Percentiles rank a stretch among this genome's conserved stretches.
These are phyloP conservation scores for Cantharis rustica DNA, from an alignment of 2,888 invertebrate species.

Conservation along the genomic window DNA sequence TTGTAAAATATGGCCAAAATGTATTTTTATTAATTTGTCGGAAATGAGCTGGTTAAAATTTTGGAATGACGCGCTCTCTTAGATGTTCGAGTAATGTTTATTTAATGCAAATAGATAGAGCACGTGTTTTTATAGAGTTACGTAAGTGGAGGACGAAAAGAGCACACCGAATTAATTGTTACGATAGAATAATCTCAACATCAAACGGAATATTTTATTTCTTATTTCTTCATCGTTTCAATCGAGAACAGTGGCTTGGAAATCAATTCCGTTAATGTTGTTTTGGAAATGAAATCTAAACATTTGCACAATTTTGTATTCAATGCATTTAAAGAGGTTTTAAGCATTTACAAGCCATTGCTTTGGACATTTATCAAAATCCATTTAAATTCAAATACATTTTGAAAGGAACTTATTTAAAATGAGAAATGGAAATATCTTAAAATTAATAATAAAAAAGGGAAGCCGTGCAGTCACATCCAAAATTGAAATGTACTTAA, in stretches of 20 bases:
- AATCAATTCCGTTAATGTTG: conserved; percentile 30
- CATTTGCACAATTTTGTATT: conserved; percentile 31
- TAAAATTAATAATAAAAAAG: conserved; percentile 1
- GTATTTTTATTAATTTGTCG: background rate
- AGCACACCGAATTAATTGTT: background rate
- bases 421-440: conserved; percentile 1
- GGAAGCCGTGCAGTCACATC: background rate
- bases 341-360: conserved; percentile 6
- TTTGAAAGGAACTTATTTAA: background rate
- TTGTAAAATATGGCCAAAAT: background rate
- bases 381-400: conserved; percentile 3
- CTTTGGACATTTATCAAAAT: conserved; percentile 4
- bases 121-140: background rate
- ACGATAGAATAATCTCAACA: background rate
- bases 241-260: background rate
- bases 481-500: background rate
- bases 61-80: background rate
- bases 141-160: background rate
- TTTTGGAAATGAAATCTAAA: conserved; percentile 37
- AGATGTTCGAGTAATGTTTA: background rate
- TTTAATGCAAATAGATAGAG: background rate
- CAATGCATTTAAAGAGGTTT: conserved; percentile 41
- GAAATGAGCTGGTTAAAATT: background rate
- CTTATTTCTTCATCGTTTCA: background rate
- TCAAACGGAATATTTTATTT: conserved; percentile 6